phyloP scores from a whole-genome alignment of 2,113 vertebrate species.

The Motacilla tschutschensis region DNA sequence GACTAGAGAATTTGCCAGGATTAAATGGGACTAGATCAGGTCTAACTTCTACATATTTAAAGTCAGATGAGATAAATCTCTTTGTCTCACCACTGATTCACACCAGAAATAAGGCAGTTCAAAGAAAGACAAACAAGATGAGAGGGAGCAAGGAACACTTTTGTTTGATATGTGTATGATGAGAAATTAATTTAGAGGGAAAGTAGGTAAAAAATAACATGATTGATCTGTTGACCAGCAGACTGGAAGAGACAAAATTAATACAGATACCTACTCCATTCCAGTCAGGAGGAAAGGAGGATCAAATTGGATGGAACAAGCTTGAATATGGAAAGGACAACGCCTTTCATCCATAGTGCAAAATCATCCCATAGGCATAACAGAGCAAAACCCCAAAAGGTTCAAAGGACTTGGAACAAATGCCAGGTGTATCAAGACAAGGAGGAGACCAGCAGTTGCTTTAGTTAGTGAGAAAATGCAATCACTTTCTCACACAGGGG shows the following conservation, averaged over 20 bases:
- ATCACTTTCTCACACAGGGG: neutral
- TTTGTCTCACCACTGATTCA: constrained; percentile 10
- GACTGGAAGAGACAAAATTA: neutral
- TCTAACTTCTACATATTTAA: neutral
- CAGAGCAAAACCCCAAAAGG: neutral
- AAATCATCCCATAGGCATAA: neutral
- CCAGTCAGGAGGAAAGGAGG: neutral
- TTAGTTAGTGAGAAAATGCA: neutral
- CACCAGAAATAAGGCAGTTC: constrained; percentile 2
- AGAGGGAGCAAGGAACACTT: neutral
- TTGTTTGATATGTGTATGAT: neutral
- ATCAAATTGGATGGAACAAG: neutral
- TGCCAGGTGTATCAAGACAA: neutral
- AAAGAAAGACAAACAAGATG: constrained; percentile 28
- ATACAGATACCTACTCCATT: neutral
- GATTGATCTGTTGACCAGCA: neutral
- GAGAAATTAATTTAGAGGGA: constrained; percentile 21
- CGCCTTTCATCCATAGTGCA: neutral
- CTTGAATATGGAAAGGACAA: neutral
- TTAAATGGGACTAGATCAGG: neutral
- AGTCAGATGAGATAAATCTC: constrained; percentile 7
- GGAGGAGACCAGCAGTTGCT: neutral
- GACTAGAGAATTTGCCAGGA: neutral
- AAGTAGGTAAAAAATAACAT: neutral
- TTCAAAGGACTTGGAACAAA: neutral